Percentiles rank a stretch among this genome's conserved stretches.
These are phyloP conservation scores for Platysteira castanea DNA, from an alignment of 2,113 vertebrate genomes.

Conservation along the genomic window DNA sequence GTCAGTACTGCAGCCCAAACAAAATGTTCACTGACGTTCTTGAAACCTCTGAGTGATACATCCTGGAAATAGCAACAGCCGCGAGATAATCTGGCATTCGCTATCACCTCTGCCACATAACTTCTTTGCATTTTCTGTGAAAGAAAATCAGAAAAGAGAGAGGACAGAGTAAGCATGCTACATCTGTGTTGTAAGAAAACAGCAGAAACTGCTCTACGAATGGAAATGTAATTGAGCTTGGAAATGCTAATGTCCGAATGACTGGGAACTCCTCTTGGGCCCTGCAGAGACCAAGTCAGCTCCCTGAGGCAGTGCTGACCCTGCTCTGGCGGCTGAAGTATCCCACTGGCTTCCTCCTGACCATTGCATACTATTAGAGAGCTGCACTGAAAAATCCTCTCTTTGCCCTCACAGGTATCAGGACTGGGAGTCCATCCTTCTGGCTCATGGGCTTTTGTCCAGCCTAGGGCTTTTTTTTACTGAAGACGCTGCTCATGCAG, in stretches of 20 bases:
- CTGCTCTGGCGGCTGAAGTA: neutral
- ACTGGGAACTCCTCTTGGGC: neutral
- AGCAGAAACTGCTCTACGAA: neutral
- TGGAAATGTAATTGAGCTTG: neutral
- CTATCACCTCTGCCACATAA: neutral
- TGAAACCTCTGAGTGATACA: neutral
- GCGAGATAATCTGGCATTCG: neutral
- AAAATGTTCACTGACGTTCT: neutral
- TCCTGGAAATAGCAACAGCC: neutral
- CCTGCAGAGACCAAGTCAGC: neutral
- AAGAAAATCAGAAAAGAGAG: neutral
- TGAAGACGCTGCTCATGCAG: neutral
- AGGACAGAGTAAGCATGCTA: neutral
- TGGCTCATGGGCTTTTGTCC: neutral
- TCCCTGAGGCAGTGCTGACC: neutral
- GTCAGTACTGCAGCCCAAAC: neutral
- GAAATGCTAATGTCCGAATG: neutral
- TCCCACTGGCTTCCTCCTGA: neutral
- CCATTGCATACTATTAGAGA: neutral
- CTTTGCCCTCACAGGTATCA: neutral
- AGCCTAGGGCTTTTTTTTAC: neutral
- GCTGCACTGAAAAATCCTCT: neutral
- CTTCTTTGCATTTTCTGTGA: neutral
- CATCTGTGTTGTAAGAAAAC: neutral
- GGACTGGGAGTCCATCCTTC: neutral